Evolutionary conservation across 1,140 invertebrate genomes (phyloP).

Genomic region (Aradophagus sp.): DNA sequence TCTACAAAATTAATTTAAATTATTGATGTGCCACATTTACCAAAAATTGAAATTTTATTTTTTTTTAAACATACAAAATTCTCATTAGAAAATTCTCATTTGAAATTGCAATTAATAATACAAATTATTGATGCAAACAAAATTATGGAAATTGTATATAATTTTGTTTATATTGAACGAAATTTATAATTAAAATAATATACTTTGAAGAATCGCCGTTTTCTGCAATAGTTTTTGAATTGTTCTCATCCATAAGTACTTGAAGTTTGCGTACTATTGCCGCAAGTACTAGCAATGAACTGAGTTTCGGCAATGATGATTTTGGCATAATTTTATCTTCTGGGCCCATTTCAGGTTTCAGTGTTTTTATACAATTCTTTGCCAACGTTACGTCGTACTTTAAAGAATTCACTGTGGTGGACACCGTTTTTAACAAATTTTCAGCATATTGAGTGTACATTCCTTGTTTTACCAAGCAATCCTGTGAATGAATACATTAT

Average conservation of each 20-base stretch:
- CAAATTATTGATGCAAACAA: no score
- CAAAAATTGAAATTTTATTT: no score
- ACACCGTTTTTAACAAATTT: constrained; percentile 82
- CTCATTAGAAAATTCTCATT: no score
- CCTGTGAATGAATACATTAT: constrained; percentile 70
- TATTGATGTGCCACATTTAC: no score
- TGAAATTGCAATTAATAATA: no score
- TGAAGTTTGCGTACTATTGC: constrained; percentile 82
- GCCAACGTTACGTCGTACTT: constrained; percentile 83
- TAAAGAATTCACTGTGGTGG: constrained; percentile 79
- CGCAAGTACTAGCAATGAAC: constrained; percentile 80
- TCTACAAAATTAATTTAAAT: constrained; percentile 9
- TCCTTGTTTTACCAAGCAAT: constrained; percentile 91
- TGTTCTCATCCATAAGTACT: constrained; percentile 78
- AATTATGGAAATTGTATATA: no score
- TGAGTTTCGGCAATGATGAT: constrained; percentile 78
- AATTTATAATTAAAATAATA: constrained; percentile 8
- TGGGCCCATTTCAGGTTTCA: constrained; percentile 76
- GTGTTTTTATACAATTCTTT: constrained; percentile 80
- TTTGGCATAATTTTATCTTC: constrained; percentile 73
- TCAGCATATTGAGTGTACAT: constrained; percentile 89
- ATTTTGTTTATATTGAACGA: no score
- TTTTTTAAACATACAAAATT: no score
- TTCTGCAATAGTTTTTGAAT: constrained; percentile 63
- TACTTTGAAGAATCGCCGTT: constrained; percentile 65